Evolutionary conservation across 1,140 invertebrate genomes (phyloP).

Genomic region (Bombyx mori): ASM3026992v2 NC_085111.1:8449001-8449500

Average conservation of each 20-base stretch:
- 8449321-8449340: slow-evolving; percentile 59
- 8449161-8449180: slow-evolving; percentile 26
- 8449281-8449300: slow-evolving; percentile 53
- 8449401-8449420: slow-evolving; percentile 44
- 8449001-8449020: slow-evolving; percentile 58
- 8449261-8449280: slow-evolving; percentile 34
- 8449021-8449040: slow-evolving; percentile 35
- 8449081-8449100: slow-evolving; percentile 17
- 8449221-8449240: slow-evolving; percentile 15
- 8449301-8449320: slow-evolving; percentile 50
- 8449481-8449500: slow-evolving; percentile 20
- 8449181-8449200: slow-evolving; percentile 21
- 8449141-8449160: slow-evolving; percentile 30
- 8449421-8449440: slow-evolving; percentile 34
- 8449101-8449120: slow-evolving; percentile 30
- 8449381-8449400: slow-evolving; percentile 39
- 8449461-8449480: slow-evolving; percentile 27
- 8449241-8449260: slow-evolving; percentile 27
- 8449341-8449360: slow-evolving; percentile 50
- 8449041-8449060: slow-evolving; percentile 45
- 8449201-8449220: slow-evolving; percentile 24
- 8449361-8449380: slow-evolving; percentile 47
- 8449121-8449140: slow-evolving; percentile 30
- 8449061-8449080: slow-evolving; percentile 22
- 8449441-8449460: slow-evolving; percentile 47